Evolutionary conservation across 2,888 invertebrate species (phyloP).

Genomic region (Drosophila nigricruria): DNA sequence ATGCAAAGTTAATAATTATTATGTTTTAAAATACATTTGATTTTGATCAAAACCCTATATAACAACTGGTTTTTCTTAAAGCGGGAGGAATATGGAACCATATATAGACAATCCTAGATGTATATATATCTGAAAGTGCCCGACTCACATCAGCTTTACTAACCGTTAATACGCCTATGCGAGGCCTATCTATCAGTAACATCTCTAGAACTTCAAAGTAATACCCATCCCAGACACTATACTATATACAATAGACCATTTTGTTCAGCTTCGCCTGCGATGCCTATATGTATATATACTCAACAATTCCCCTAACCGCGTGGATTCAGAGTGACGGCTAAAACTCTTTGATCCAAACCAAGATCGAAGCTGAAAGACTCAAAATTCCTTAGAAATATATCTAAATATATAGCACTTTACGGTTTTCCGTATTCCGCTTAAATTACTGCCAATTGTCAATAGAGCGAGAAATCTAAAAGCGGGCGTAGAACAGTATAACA

Average conservation of each 20-base stretch:
- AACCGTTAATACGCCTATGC: too few species aligned
- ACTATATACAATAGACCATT: too few species aligned
- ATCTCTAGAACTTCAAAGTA: too few species aligned
- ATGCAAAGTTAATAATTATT: slow-evolving; percentile 64
- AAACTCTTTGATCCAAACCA: too few species aligned
- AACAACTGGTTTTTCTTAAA: not conserved
- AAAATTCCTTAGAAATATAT: not conserved
- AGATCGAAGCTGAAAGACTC: not conserved
- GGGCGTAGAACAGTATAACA: not conserved
- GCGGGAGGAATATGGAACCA: fast-evolving
- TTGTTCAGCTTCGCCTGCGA: too few species aligned
- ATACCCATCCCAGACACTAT: too few species aligned
- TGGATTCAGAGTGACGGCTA: too few species aligned
- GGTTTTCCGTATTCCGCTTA: not conserved
- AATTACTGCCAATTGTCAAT: not conserved
- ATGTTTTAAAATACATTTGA: slow-evolving; percentile 61
- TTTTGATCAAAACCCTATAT: slow-evolving; percentile 41
- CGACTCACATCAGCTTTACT: too few species aligned
- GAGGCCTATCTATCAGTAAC: too few species aligned
- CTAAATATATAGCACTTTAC: too few species aligned
- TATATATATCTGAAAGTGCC: not conserved
- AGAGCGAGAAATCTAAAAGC: not conserved
- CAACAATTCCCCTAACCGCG: too few species aligned
- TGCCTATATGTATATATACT: too few species aligned
- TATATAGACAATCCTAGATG: not conserved